Base-by-base conservation (phyloP, 2,888 invertebrate genomes). In the Cerastoderma edule region DNA sequence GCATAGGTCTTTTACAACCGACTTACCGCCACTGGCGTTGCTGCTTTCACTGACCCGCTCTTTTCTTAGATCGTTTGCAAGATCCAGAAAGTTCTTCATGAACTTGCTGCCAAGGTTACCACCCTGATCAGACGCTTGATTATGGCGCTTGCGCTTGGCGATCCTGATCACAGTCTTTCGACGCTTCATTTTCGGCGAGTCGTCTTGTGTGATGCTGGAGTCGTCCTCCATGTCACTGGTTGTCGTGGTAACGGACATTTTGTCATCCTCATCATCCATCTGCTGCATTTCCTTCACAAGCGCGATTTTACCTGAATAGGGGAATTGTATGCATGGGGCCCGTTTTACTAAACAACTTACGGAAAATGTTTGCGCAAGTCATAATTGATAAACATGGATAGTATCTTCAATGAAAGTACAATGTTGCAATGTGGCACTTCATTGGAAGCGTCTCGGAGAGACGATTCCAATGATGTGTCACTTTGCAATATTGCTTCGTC, bases 251-350 rank as follows among this genome's bases (percentile, higher is more conserved):
- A 88, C 85, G 0, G 88, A 88, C 66, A 83, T 76, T 22, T 85
- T 83, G 53, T 89, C 89, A 50, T 89, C 89, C 27, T 88, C 89
- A 28, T 88, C 88, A 30, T 84, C 83, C 72, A 88, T 85, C n/a
- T 81, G 85, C 65, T 88, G 88, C 86, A 89, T 86, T 70, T 88
- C 85, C 48, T 85, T 84, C 6, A 87, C 89, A 8, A 89, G 78
- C 27, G 86, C 85, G 24, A 89, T 83, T 69, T 89, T 89, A 67
- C 79, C 79, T 79, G 30, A 8, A 67, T 53, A 32, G 3, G 24
- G n/a, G 24, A n/a, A n/a, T n/a, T n/a, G n/a, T n/a, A n/a, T n/a
- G n/a, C n/a, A n/a, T n/a, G n/a, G n/a, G n/a, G n/a, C n/a, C n/a
- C n/a, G n/a, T n/a, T n/a, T n/a, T n/a, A 39, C 16, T 39, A 39